Base-by-base conservation (phyloP, 2,113 vertebrate species). In the Syrrhaptes paradoxus region DNA sequence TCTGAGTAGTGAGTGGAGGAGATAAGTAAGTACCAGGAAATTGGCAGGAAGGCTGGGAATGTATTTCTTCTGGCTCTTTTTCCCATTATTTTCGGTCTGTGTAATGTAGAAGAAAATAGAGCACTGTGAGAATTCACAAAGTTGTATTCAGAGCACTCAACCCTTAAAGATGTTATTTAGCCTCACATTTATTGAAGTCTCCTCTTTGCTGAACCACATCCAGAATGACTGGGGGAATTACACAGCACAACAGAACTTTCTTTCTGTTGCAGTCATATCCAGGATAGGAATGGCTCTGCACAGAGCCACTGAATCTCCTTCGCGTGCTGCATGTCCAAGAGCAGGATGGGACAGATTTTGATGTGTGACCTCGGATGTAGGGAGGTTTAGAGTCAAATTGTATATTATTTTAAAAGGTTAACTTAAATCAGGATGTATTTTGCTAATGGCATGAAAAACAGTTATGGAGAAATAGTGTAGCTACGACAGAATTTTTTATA, bases 1-100 rank as follows among this genome's bases (percentile, higher is more conserved):
- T 95, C 13, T 62, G 41, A 87, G 34, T 24, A 71, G 73, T 45
- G 46, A 77, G 67, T 11, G 82, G 58, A 85, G 34, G 28, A 17
- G 46, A 85, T 94, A 79, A 93, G 32, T 4, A 62, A 34, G 45
- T 85, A 94, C 51, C 71, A 81, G 52, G 29, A 85, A 91, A 85
- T 13, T 90, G 51, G 51, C 75, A 89, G 74, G 19, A 87, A 71
- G 49, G 91, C 66, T 82, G 55, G 34, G 86, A 95, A 87, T 46
- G 19, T 90, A 51, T 93, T 94, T 88, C 61, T 95, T 77, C 86
- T 91, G 91, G 63, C 90, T 81, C 71, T 57, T 75, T 91, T 59
- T 59, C n/a, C 9, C 89, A 72, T 93, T 77, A 77, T 63, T 94
- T 92, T 79, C 86, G 46, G 57, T 84, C 21, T 85, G 19, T 59